These are phyloP conservation scores for Athalia circularis DNA, from an alignment of 2,888 invertebrate genomes.

Conservation along the genomic window DNA sequence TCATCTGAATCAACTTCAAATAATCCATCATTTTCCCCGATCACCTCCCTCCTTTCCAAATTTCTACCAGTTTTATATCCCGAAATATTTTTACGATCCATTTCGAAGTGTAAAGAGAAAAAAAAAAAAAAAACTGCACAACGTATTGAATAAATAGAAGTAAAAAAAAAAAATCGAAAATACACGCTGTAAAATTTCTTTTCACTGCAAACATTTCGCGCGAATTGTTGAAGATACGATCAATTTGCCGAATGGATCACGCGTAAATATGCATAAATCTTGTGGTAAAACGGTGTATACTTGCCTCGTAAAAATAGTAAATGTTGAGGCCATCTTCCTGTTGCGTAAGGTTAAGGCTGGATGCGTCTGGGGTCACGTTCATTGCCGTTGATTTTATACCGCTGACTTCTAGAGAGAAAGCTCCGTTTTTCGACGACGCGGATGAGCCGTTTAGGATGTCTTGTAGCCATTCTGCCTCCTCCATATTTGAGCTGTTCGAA, in stretches of 20 bases:
- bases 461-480: conserved; percentile 32
- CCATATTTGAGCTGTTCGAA: conserved; percentile 35
- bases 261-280: background rate
- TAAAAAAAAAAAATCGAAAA: no score
- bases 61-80: background rate
- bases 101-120: background rate
- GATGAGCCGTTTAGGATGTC: conserved; percentile 2
- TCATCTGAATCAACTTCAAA: background rate
- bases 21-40: background rate
- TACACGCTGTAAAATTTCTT: no score
- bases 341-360: conserved; percentile 35
- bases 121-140: no score
- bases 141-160: no score
- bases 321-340: conserved; percentile 36
- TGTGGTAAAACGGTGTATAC: background rate
- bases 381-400: conserved; percentile 20
- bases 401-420: conserved; percentile 20
- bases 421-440: conserved; percentile 23
- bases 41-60: no score
- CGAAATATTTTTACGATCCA: background rate
- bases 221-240: background rate
- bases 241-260: conserved; percentile 9
- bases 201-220: background rate
- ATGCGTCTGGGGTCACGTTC: conserved; percentile 34
- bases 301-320: conserved; percentile 47